phyloP scores from a whole-genome alignment of 2,888 invertebrate species.

The Parasteatoda lunata region DNA sequence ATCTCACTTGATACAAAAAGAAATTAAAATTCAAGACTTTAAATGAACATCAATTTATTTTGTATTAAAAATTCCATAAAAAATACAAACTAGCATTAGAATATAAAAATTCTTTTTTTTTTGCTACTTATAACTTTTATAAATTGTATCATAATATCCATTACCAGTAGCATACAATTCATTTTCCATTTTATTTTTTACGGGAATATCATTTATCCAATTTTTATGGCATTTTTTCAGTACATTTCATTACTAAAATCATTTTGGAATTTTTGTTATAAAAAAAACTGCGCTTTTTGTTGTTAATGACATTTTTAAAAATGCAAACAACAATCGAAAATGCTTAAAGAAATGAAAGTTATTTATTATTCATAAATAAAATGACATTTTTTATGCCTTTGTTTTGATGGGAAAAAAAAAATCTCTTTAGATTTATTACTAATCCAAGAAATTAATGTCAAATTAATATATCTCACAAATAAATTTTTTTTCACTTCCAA shows the following conservation, averaged over 20 bases:
- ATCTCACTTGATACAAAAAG: too few relatives aligned
- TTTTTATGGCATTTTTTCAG: neutral
- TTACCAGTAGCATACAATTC: neutral
- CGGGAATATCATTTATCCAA: neutral
- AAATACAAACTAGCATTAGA: too few relatives aligned
- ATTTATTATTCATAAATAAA: slow-evolving; percentile 14
- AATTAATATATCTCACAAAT: slow-evolving; percentile 17
- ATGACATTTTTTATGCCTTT: neutral
- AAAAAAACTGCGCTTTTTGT: neutral
- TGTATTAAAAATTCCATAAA: too few relatives aligned
- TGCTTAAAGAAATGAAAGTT: neutral
- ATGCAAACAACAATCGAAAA: neutral
- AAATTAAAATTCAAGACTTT: too few relatives aligned
- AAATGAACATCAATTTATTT: too few relatives aligned
- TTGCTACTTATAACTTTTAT: too few relatives aligned
- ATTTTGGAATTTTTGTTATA: neutral
- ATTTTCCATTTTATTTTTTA: slow-evolving; percentile 3
- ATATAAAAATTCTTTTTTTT: too few relatives aligned
- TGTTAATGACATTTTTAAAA: slow-evolving; percentile 5
- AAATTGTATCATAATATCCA: neutral
- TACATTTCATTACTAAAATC: neutral
- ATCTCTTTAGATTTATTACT: slow-evolving; percentile 44
- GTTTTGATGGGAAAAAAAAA: slow-evolving; percentile 18
- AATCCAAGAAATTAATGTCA: slow-evolving; percentile 62
- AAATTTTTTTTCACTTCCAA: slow-evolving; percentile 7